Evolutionary conservation across 2,113 vertebrate genomes (phyloP), one percentile per base, ranked within the genome.

Genomic region (Pyrgilauda ruficollis): DNA sequence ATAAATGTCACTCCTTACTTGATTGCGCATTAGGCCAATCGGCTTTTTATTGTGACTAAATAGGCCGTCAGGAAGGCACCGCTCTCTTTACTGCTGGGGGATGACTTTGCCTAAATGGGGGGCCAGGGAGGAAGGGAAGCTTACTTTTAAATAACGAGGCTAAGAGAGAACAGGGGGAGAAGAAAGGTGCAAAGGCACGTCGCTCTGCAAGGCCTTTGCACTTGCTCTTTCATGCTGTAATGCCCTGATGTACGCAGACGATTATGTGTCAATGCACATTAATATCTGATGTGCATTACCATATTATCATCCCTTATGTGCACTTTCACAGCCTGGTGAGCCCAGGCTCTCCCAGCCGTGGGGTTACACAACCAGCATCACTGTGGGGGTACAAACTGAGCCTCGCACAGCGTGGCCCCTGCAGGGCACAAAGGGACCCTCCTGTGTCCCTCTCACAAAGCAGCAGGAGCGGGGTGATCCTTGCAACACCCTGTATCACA

Each of bases 221-320:
- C 46, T 83, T 33, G 58, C 75, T 93, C 92, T 87, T 92, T 89
- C 95, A 50, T 61, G 92, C 94, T 62, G 88, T 81, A 85, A 94
- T 96, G 96, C 93, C 86, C 70, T 50, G 95, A 92, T 82, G 72
- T 88, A 97, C 49, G 85, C 75, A 95, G 96, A 97, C 53, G 96
- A 96, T 97, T 89, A 69, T 89, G 98, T 98, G 97, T 98, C 98
- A 93, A 81, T 90, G 87, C 84, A 64, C 97, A 97, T 98, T 96
- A 98, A 98, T 98, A 98, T 98, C 98, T 98, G 96, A 98, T 98
- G 96, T 85, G 91, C 75, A 90, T 94, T 97, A 93, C 96, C 93
- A 61, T 87, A 94, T 97, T 94, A 97, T 97, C 97, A 96, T 97
- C 97, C 96, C 97, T 96, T 96, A 97, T 55, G 97, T 96, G 97